Base-by-base conservation (phyloP, 2,113 vertebrate species). In the Chloroceryle aenea region DNA sequence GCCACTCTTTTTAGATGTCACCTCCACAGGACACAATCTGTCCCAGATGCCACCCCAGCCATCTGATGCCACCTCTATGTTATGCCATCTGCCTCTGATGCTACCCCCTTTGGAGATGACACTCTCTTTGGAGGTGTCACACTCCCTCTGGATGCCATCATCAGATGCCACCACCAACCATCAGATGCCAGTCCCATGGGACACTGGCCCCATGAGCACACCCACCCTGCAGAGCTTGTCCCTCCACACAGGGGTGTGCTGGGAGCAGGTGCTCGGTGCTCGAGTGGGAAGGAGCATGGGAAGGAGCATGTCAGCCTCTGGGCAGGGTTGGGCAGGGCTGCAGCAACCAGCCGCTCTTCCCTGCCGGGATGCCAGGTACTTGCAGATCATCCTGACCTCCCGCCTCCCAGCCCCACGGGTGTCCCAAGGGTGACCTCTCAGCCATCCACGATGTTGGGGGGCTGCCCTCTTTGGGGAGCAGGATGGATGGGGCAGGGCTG, bases 361-460 rank as follows among this genome's bases (percentile, higher is more conserved):
- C 62, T 40, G 50, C 0, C 4, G 1, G 19, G 14, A 95, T 27
- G 83, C 73, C 45, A 53, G 66, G 55, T 1, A 21, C 55, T 59
- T 14, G 45, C 29, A 48, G 14, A 69, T 27, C 14, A n/a, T 50
- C 38, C 69, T 17, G 67, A 84, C 59, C 62, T 68, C 34, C 42
- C 1, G 1, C 16, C n/a, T 87, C 36, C n/a, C 4, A 11, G 52
- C 8, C 40, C 67, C 72, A 73, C 0, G 3, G 38, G 25, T 71
- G 56, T 43, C 42, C 7, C 10, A 34, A 43, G 9, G 9, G 52
- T 27, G 40, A 32, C 10, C 20, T 52, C 29, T 32, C 42, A 58
- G 2, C 2, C 50, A 72, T 20, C 27, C 17, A 4, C 10, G 40
- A 67, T 3, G 2, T 0, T n/a, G n/a, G 0, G 43, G 32, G 13